These are phyloP conservation scores for Azorinus chamasolen DNA, from an alignment of 2,888 invertebrate genomes.

Conservation along the genomic window DNA sequence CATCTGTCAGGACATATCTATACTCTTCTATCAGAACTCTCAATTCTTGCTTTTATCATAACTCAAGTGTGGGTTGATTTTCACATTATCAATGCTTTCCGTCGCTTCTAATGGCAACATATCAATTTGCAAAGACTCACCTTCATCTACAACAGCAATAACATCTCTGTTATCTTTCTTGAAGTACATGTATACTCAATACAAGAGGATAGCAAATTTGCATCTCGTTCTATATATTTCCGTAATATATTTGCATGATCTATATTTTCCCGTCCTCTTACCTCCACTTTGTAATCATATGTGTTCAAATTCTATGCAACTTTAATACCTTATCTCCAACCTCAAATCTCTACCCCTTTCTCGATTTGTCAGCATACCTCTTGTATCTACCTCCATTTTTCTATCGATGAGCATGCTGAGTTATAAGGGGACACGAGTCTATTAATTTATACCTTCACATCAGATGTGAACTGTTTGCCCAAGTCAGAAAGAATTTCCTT, in stretches of 20 bases:
- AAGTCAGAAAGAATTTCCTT: conserved; percentile 56
- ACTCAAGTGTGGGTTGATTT: not conserved
- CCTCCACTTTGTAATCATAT: conserved; percentile 46
- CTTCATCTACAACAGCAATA: too few relatives aligned
- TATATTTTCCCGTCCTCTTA: conserved; percentile 26
- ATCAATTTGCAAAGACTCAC: too few relatives aligned
- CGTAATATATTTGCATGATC: conserved; percentile 54
- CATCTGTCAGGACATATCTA: conserved; percentile 31
- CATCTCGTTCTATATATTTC: conserved; percentile 18
- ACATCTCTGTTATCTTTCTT: too few relatives aligned
- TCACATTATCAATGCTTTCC: conserved; percentile 4
- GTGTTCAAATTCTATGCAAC: conserved; percentile 22
- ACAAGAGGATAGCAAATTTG: too few relatives aligned
- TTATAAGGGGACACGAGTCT: conserved; percentile 10
- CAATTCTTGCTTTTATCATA: conserved; percentile 10
- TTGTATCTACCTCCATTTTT: conserved; percentile 24
- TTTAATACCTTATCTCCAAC: conserved; percentile 59
- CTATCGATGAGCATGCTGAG: conserved; percentile 12
- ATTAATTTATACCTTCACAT: not conserved
- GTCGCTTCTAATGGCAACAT: too few relatives aligned
- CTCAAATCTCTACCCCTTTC: conserved; percentile 28
- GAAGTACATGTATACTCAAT: too few relatives aligned
- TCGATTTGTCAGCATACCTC: conserved; percentile 51
- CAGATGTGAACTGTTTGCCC: conserved; percentile 48
- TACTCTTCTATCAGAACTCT: conserved; percentile 4